Evolutionary conservation across 2,797 vertebrate genomes (phyloP), one percentile per base, ranked within the genome.

Genomic region (Hemitrygon akajei): DNA sequence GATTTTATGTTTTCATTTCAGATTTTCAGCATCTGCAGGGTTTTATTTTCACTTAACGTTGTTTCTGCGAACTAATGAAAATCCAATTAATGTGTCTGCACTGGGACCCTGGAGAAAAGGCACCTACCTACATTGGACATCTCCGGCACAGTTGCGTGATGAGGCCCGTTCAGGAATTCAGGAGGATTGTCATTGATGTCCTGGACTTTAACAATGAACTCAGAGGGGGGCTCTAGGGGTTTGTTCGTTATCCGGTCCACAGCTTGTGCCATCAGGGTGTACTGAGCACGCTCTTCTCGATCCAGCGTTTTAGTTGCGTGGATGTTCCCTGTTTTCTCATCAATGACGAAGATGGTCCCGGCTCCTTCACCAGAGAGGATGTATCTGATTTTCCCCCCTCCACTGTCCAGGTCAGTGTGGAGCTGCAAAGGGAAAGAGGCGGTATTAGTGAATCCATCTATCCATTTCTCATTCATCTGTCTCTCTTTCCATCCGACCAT

Each of bases 101-200:
- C 16, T 27, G 20, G 25, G 22, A 27, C 4, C 37, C 37, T 69
- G 20, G 9, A 14, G 22, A 5, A 80, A 34, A 34, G 10, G 16
- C 95, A 98, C 99, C 95, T 95, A 99, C 99, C 98, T 79, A 99
- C 99, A 84, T 98, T 99, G 95, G 98, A 99, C 97, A 98, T 98
- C 97, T 99, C 99, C 0, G 98, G 98, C 95, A 99, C 99, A 89
- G 97, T 97, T 95, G 98, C 99, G 0, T 99, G 98, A 95, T 99
- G 99, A 69, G 98, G 98, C 91, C 99, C 98, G 0, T 98, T 98
- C 11, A 99, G 97, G 94, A 99, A 99, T 96, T 98, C 98, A 0
- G 99, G 99, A 0, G 98, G 98, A 95, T 99, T 99, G 96, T 99
- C 99, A 58, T 99, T 99, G 96, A 99, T 99, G 96, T 99, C 99